A percentile compares a stretch with the other conserved stretches of the same genome.
Conservation (phyloP, 92 coral and sea anemone species). For the Hydrozoanthus gracilis region DNA sequence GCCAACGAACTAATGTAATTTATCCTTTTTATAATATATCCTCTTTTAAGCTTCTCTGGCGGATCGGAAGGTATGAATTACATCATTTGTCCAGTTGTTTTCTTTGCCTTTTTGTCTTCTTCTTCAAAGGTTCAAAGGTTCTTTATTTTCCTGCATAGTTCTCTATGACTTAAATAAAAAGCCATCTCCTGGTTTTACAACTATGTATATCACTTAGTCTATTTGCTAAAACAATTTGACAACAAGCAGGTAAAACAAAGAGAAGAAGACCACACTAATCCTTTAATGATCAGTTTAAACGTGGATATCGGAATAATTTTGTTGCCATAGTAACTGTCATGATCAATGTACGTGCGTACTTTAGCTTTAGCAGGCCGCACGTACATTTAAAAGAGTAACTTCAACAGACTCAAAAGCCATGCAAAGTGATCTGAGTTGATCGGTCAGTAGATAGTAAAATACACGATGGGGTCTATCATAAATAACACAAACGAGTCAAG, state of each 20-base stretch:
- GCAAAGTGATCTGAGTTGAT: neutral
- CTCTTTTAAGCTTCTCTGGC: no score
- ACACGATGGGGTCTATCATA: neutral
- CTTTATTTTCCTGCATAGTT: no score
- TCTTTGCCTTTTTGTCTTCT: no score
- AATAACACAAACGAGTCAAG: neutral
- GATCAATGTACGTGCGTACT: neutral
- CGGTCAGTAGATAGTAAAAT: neutral
- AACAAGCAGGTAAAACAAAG: neutral
- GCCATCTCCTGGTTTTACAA: neutral
- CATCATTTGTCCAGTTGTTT: no score
- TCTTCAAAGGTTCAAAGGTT: no score
- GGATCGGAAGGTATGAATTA: no score
- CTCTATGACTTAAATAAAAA: no score
- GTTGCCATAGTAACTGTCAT: constrained; percentile 13
- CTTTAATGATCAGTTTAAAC: no score
- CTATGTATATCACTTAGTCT: neutral
- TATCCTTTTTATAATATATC: no score
- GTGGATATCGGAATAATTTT: neutral
- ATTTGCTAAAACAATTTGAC: neutral
- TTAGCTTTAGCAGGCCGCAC: neutral
- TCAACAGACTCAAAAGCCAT: neutral
- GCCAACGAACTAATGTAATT: no score
- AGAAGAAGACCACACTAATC: no score
- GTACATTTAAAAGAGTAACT: neutral